Base-by-base conservation (phyloP, 2,888 invertebrate genomes). In the Microctonus hyperodae region DNA sequence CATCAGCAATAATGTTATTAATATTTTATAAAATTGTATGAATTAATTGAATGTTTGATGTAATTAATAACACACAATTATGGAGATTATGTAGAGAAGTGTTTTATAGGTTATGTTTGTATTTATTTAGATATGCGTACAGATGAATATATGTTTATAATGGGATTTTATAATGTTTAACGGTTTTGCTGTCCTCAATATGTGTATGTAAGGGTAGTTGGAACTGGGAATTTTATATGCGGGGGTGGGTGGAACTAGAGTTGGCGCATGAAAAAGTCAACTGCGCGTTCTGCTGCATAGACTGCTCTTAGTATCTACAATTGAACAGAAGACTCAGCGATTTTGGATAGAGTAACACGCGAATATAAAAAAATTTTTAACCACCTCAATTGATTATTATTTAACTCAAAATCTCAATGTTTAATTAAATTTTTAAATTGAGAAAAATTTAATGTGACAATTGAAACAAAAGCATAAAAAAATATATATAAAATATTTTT, bases 261-360 rank as follows among this genome's bases (percentile, higher is more conserved):
- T 37, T 62, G 53, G 51, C 62, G 62, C 53, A 62, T 62, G 16
- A 23, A 53, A 55, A 28, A 53, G 53, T 62, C 53, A 53, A 62
- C 11, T 44, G 65, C 65, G 65, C 65, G 20, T 55, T 37, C 40
- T 25, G 53, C 37, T 59, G 65, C 65, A 65, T 53, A 65, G 56
- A 59, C 37, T 51, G 65, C 59, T 35, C 31, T 25, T 35, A 59
- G 51, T 59, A 28, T 48, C 13, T 3, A 48, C 31, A 25, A 48
- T 13, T 33, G 16, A 35, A 20, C 55, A 60, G 59, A 65, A 59
- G 59, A 51, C 20, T 44, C 60, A 55, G 65, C 60, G 53, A 55
- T 60, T 55, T 55, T 40, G 16, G 20, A 44, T 2, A 16, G 16
- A 44, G 44, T n/a, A 11, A 13, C 13, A 37, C 37, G 37, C n/a